Conservation (phyloP, 2,113 vertebrate genomes). For the Psettodes erumei region DNA sequence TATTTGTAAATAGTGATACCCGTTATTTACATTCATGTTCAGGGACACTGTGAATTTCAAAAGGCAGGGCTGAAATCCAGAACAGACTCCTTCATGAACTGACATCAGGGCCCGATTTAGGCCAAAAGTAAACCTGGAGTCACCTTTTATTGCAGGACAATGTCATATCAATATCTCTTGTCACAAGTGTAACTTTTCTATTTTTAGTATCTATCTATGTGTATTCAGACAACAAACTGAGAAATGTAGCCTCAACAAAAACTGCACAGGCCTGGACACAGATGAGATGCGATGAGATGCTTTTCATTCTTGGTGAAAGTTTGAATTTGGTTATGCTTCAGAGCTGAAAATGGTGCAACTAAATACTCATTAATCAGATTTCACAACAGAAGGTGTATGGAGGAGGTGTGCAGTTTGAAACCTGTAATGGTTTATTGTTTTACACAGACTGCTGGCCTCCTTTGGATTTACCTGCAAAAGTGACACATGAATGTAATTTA, state of each 20-base stretch:
- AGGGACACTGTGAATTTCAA: not conserved
- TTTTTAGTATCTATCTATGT: not conserved
- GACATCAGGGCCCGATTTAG: not conserved
- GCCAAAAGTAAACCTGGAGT: not conserved
- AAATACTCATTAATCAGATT: not conserved
- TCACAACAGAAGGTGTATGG: not conserved
- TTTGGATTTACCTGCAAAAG: not conserved
- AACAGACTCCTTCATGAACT: not conserved
- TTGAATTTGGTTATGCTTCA: too few species aligned
- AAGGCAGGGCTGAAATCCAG: not conserved
- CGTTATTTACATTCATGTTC: not conserved
- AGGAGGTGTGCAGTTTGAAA: not conserved
- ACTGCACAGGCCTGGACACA: too few species aligned
- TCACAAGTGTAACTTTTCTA: too few species aligned
- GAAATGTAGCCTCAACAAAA: too few species aligned
- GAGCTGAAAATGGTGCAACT: not conserved
- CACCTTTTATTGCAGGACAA: not conserved
- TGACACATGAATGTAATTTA: constrained; percentile 7
- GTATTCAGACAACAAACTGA: too few species aligned
- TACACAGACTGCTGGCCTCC: not conserved
- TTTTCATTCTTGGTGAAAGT: too few species aligned
- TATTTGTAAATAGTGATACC: not conserved
- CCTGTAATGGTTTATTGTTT: not conserved
- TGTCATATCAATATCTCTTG: not conserved
- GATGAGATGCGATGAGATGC: too few species aligned